Evolutionary conservation across 2,113 vertebrate species (phyloP).

Genomic region (Charina bottae): DNA sequence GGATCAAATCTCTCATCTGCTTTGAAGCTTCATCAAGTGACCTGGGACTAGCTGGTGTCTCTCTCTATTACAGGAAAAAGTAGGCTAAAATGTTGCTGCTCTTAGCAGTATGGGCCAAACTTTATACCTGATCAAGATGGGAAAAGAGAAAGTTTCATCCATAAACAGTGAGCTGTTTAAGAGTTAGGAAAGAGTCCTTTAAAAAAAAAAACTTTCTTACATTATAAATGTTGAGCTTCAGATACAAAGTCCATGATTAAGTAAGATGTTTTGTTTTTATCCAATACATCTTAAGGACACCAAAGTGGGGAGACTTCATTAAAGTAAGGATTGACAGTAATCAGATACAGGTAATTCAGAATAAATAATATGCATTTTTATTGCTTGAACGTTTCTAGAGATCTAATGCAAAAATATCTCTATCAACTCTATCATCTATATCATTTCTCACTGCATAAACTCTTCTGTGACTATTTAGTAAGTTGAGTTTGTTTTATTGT

Average conservation of each 20-base stretch:
- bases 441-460: background rate
- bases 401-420: background rate
- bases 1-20: background rate
- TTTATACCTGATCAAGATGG: background rate
- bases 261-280: background rate
- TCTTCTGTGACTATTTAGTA: background rate
- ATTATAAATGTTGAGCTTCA: background rate
- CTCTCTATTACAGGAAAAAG: background rate
- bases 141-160: background rate
- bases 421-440: too few species aligned
- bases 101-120: background rate
- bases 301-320: background rate
- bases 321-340: background rate
- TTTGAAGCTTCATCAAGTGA: background rate
- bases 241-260: background rate
- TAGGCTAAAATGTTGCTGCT: background rate
- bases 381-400: background rate
- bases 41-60: background rate
- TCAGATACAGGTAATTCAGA: background rate
- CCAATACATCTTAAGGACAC: background rate
- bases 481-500: background rate
- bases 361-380: background rate
- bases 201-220: background rate
- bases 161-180: background rate
- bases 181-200: background rate